A percentile compares a stretch with the other conserved stretches of the same genome.
These are phyloP conservation scores for Diabrotica virgifera DNA, from an alignment of 1,140 invertebrate genomes.

Conservation along the genomic window DNA sequence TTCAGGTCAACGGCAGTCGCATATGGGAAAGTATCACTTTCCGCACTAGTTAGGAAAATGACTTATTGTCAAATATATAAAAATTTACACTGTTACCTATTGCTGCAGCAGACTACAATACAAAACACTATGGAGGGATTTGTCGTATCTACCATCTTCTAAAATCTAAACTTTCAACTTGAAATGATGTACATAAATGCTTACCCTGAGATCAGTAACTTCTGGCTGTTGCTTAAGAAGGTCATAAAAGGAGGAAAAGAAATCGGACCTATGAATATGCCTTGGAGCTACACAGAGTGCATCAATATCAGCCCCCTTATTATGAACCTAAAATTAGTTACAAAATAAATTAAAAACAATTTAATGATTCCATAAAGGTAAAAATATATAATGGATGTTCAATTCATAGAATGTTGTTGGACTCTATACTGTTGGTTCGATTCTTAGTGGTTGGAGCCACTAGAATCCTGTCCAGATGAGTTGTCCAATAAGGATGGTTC, in stretches of 20 bases:
- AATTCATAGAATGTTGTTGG: too few relatives aligned
- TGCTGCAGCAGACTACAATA: background rate
- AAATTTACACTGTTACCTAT: background rate
- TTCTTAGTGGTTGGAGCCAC: too few relatives aligned
- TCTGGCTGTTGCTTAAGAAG: conserved; percentile 83
- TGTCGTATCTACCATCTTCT: background rate
- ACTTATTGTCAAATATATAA: too few relatives aligned
- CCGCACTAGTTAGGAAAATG: too few relatives aligned
- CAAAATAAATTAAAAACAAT: conserved; percentile 6
- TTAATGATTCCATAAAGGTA: background rate
- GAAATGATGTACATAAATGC: conserved; percentile 28
- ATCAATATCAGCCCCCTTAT: conserved; percentile 98
- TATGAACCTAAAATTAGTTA: conserved; percentile 77
- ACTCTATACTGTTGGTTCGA: too few relatives aligned
- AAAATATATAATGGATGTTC: background rate
- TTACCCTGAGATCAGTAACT: conserved; percentile 78
- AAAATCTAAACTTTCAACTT: background rate
- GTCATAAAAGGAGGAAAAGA: conserved; percentile 93
- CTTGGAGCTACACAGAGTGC: conserved; percentile 95
- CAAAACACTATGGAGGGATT: background rate
- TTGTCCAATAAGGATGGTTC: too few relatives aligned
- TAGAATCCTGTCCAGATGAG: too few relatives aligned
- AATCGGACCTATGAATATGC: conserved; percentile 91
- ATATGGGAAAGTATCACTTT: too few relatives aligned
- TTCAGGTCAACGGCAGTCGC: too few relatives aligned